Evolutionary conservation across 2,113 vertebrate species (phyloP), one percentile per base, ranked within the genome.

Genomic region (Macquaria australasica): DNA sequence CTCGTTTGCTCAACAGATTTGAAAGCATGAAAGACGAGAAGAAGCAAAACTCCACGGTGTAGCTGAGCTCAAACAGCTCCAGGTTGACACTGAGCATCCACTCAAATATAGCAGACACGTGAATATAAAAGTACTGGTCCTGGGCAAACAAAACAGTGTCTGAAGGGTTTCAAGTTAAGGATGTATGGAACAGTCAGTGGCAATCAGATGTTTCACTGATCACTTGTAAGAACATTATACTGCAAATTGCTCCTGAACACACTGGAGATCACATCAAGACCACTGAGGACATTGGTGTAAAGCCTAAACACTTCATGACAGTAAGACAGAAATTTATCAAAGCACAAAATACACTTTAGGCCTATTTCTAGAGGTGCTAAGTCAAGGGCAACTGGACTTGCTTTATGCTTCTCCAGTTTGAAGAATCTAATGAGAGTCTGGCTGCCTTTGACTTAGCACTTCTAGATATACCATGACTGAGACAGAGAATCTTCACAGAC

Each of bases 41-140:
- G 89, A 81, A 93, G 62, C 58, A 91, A 78, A 96, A 96, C 84
- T 96, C 96, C 69, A 90, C 84, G 0, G 77, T 56, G 14, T 82
- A 96, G 86, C 93, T 96, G 85, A 96, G 90, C 87, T 96, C 95
- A 73, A 96, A 96, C 50, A 96, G 55, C 87, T 96, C 92, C 81
- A 96, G 67, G 87, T 96, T 96, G 37, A 92, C 20, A 2, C 92
- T 93, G 50, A 96, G 91, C 59, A 91, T 91, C 96, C 96, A 96
- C 83, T 96, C 96, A 74, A 96, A 95, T 18, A 96, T 70, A 3
- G 96, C 96, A 6, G 95, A 89, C 60, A 96, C 10, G 64, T 96
- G 96, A 0, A 45, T 1, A 77, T 92, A 95, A 5, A 77, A 64
- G 77, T 90, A 87, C 0, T 84, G 34, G 0, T 81, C 15, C 76